phyloP scores from a whole-genome alignment of 2,888 invertebrate genomes.

The Caradrina clavipalpis region DNA sequence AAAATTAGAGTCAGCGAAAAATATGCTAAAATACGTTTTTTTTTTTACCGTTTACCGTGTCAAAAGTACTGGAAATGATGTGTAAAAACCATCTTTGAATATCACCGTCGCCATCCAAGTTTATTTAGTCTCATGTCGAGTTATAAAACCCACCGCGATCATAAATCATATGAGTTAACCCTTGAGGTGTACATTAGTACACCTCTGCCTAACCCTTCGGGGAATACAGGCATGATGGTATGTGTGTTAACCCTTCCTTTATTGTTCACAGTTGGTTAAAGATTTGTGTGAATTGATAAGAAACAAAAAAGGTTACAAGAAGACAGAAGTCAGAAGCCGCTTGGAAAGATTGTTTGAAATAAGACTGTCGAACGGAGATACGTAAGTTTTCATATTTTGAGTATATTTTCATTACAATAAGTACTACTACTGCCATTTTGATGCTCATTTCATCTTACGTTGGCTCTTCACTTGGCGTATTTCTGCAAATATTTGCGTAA shows the following conservation, averaged over 20 bases:
- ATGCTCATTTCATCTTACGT: too few relatives aligned
- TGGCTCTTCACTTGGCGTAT: too few relatives aligned
- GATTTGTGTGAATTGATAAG: constrained; percentile 82
- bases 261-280: constrained; percentile 78
- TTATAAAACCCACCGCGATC: background rate
- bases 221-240: too few relatives aligned
- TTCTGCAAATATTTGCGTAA: too few relatives aligned
- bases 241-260: constrained; percentile 8
- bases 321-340: constrained; percentile 74
- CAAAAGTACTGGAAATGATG: too few relatives aligned
- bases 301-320: constrained; percentile 76
- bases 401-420: background rate
- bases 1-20: too few relatives aligned
- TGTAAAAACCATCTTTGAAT: too few relatives aligned
- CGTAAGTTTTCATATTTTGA: constrained; percentile 74
- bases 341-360: constrained; percentile 81
- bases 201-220: too few relatives aligned
- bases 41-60: too few relatives aligned
- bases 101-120: background rate
- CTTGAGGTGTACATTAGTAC: too few relatives aligned
- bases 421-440: background rate
- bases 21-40: too few relatives aligned
- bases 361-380: constrained; percentile 84
- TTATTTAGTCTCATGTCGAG: background rate
- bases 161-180: background rate